A percentile compares a stretch with the other conserved stretches of the same genome.
Evolutionary conservation across 2,113 vertebrate genomes (phyloP).

Genomic region (Oryctolagus cuniculus): DNA sequence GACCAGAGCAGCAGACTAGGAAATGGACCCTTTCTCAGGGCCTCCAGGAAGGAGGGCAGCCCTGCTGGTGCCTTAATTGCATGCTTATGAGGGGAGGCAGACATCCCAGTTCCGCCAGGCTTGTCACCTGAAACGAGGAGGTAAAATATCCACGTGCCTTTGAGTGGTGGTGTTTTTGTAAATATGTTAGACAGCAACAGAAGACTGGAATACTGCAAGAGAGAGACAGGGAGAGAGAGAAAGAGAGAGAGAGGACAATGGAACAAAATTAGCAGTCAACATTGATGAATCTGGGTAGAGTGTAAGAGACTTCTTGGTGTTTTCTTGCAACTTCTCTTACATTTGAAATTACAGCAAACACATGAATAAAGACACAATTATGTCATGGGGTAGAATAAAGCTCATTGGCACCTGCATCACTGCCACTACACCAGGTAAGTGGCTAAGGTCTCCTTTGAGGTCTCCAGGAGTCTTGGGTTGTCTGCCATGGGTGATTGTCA

Average conservation of each 20-base stretch:
- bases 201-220: neutral
- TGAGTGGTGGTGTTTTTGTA: neutral
- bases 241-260: neutral
- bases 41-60: neutral
- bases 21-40: neutral
- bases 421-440: neutral
- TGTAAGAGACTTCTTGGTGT: neutral
- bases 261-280: neutral
- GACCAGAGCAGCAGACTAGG: neutral
- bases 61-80: neutral
- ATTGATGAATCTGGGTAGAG: neutral
- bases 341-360: neutral
- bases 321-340: neutral
- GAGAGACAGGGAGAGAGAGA: neutral
- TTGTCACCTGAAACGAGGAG: neutral
- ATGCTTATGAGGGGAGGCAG: neutral
- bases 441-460: neutral
- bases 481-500: neutral
- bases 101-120: neutral
- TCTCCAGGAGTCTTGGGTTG: rapidly evolving
- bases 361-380: neutral
- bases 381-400: neutral
- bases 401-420: neutral
- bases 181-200: neutral
- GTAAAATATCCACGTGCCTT: neutral